A percentile compares a stretch with the other conserved stretches of the same genome.
These are phyloP conservation scores for Oxycera nigricornis DNA, from an alignment of 2,888 invertebrate genomes.

Conservation along the genomic window DNA sequence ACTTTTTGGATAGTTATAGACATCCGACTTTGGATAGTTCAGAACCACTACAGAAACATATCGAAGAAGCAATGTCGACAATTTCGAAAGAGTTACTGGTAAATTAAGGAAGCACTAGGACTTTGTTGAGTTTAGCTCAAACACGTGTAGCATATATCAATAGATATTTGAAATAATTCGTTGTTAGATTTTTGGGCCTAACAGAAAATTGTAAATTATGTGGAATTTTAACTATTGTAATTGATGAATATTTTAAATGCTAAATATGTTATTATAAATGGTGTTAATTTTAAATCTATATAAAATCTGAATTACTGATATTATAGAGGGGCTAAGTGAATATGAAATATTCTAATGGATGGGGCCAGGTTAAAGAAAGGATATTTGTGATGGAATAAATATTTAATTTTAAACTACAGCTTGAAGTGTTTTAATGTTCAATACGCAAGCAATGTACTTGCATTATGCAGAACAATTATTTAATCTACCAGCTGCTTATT, in stretches of 20 bases:
- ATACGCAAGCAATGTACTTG: too few species aligned
- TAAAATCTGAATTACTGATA: too few species aligned
- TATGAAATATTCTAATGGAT: too few species aligned
- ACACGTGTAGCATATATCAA: not conserved
- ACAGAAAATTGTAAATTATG: not conserved
- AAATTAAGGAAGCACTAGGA: not conserved
- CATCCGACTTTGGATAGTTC: slow-evolving; percentile 71
- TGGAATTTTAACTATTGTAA: not conserved
- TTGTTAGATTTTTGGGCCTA: not conserved
- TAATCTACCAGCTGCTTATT: too few species aligned
- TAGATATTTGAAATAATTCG: not conserved
- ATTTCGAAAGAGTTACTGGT: slow-evolving; percentile 49
- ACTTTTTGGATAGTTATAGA: slow-evolving; percentile 82
- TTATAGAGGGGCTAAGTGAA: too few species aligned
- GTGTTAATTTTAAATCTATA: too few species aligned
- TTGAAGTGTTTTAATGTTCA: too few species aligned
- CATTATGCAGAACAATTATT: too few species aligned
- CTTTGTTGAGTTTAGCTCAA: not conserved
- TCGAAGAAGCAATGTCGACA: slow-evolving; percentile 59
- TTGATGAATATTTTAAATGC: not conserved
- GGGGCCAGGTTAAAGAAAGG: too few species aligned
- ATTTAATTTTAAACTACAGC: too few species aligned
- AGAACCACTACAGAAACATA: slow-evolving; percentile 63
- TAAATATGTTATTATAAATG: too few species aligned
- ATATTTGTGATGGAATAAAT: too few species aligned